Conservation (phyloP, 2,113 vertebrate genomes). For the Alexandromys fortis region DNA sequence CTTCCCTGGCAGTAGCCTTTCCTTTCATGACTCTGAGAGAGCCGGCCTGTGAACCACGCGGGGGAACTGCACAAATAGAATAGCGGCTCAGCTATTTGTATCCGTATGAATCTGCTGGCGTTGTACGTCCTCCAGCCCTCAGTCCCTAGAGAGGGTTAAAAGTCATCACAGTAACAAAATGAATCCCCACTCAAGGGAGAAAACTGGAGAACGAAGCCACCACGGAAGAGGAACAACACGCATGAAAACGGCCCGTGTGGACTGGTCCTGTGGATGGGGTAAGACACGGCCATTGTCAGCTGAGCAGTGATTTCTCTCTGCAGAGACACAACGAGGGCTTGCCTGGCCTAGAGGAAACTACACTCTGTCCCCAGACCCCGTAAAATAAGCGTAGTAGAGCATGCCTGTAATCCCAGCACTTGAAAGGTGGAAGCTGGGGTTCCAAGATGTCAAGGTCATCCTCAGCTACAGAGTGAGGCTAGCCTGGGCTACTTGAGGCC, state of each 20-base stretch:
- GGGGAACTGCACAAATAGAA: neutral
- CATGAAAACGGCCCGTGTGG: neutral
- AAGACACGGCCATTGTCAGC: neutral
- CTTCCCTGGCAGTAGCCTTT: neutral
- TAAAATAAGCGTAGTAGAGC: neutral
- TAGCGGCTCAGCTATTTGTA: neutral
- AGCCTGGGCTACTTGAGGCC: neutral
- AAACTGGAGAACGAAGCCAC: neutral
- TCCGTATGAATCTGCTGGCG: neutral
- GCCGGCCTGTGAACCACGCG: rapidly evolving
- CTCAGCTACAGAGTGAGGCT: neutral
- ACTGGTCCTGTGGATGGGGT: neutral
- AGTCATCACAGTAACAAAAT: neutral
- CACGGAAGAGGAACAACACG: neutral
- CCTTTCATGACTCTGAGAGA: neutral
- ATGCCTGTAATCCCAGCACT: neutral
- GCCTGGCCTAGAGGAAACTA: neutral
- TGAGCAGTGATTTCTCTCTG: neutral
- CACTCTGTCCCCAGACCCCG: neutral
- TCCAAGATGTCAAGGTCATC: neutral
- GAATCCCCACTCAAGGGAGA: neutral
- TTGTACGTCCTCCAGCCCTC: neutral
- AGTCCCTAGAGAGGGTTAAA: neutral
- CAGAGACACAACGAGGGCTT: neutral
- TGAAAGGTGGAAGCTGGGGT: neutral